Percentiles rank a stretch among this genome's conserved stretches.
Evolutionary conservation across 2,113 vertebrate species (phyloP).

Genomic region (Dromiciops gliroides): DNA sequence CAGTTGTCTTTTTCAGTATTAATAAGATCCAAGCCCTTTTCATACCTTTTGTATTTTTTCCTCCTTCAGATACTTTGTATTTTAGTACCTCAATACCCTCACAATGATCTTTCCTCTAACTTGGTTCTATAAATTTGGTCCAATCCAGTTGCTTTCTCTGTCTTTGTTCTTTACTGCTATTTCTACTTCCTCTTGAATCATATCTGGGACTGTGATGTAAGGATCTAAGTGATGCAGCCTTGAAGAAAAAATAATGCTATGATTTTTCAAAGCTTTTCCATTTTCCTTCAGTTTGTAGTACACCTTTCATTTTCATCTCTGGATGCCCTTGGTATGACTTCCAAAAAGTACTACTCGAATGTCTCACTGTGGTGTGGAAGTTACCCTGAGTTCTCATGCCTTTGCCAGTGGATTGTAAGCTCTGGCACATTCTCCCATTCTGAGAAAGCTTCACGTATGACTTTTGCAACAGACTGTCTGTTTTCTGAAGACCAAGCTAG

Average conservation of each 20-base stretch:
- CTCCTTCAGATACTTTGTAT: background rate
- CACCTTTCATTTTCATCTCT: background rate
- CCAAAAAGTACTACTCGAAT: background rate
- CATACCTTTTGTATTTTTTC: background rate
- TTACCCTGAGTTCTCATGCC: background rate
- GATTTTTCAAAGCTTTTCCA: background rate
- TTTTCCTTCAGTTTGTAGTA: background rate
- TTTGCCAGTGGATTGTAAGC: background rate
- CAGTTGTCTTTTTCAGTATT: background rate
- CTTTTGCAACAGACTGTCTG: background rate
- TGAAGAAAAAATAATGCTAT: background rate
- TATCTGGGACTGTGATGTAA: background rate
- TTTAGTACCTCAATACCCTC: background rate
- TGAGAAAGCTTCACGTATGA: background rate
- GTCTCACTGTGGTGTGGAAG: background rate
- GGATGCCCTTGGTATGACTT: background rate
- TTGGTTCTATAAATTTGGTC: background rate
- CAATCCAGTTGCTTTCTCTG: background rate
- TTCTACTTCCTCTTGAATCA: background rate
- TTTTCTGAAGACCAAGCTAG: background rate
- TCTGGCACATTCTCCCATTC: background rate
- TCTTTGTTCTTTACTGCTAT: background rate
- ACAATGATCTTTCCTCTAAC: background rate
- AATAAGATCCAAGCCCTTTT: background rate
- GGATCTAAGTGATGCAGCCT: background rate